Percentiles rank a stretch among this genome's conserved stretches.
Evolutionary conservation across 23 tunicate genomes (phyloP).

Genomic region (Corella eumyota): DNA sequence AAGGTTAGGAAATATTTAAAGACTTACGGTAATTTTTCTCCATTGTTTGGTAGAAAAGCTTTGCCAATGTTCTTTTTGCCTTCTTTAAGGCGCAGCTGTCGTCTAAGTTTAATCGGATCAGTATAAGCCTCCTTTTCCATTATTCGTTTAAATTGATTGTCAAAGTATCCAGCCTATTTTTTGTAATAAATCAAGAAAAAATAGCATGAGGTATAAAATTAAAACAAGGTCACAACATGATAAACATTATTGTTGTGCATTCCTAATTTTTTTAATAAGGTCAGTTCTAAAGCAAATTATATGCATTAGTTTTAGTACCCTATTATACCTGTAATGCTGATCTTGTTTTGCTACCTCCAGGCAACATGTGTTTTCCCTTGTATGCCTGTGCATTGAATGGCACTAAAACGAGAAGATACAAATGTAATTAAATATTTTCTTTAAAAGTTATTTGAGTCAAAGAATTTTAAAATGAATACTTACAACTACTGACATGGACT

Average conservation of each 20-base stretch:
- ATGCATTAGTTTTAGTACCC: too few species aligned
- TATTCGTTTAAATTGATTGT: conserved; percentile 72
- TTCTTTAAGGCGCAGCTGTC: conserved; percentile 74
- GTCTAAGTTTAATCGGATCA: conserved; percentile 73
- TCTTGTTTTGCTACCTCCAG: conserved; percentile 88
- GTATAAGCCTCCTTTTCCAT: conserved; percentile 97
- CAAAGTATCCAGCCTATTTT: conserved; percentile 91
- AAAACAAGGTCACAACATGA: too few species aligned
- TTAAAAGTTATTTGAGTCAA: neutral
- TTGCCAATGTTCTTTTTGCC: conserved; percentile 89
- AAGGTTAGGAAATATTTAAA: too few species aligned
- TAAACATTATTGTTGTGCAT: too few species aligned
- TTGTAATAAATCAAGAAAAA: too few species aligned
- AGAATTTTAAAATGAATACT: conserved; percentile 12
- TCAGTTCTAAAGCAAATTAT: too few species aligned
- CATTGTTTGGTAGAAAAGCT: conserved; percentile 78
- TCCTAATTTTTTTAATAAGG: too few species aligned
- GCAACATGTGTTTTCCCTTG: conserved; percentile 92
- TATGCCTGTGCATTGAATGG: conserved; percentile 92
- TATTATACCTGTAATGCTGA: conserved; percentile 53
- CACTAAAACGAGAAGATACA: conserved; percentile 15
- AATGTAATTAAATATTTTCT: neutral
- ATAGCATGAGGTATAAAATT: too few species aligned
- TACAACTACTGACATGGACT: conserved; percentile 70
- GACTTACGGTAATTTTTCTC: conserved; percentile 72